These are phyloP conservation scores for Torymus auratus DNA, from an alignment of 2,888 invertebrate species.

Conservation along the genomic window DNA sequence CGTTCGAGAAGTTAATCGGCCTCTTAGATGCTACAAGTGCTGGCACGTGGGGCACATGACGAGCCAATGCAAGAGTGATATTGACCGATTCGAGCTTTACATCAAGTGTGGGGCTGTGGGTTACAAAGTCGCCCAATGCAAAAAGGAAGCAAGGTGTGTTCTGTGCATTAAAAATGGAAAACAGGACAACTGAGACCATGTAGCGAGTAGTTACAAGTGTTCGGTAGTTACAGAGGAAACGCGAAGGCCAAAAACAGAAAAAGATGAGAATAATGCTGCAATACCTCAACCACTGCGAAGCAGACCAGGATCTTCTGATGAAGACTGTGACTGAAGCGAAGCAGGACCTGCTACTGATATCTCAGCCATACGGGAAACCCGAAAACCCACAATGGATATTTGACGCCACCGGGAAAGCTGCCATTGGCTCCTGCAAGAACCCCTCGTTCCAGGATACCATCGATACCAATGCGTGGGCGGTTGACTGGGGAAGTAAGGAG, in stretches of 20 bases:
- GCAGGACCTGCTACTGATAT: conserved; percentile 49
- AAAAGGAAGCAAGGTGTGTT: conserved; percentile 19
- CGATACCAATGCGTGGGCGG: conserved; percentile 60
- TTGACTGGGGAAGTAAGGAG: conserved; percentile 59
- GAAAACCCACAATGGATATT: conserved; percentile 56
- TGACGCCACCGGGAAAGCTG: conserved; percentile 56
- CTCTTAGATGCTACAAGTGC: conserved; percentile 55
- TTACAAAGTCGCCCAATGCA: conserved; percentile 51
- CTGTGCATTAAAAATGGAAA: conserved; percentile 39
- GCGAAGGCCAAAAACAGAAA: conserved; percentile 20
- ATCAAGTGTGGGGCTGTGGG: conserved; percentile 54
- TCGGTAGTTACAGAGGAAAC: neutral
- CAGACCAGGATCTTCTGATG: conserved; percentile 56
- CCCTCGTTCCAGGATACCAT: too few relatives aligned
- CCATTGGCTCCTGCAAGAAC: too few relatives aligned
- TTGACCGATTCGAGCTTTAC: conserved; percentile 44
- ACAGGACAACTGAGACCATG: neutral
- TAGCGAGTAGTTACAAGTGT: neutral
- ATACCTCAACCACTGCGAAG: conserved; percentile 60
- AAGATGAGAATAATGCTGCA: conserved; percentile 60
- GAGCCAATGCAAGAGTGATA: conserved; percentile 28
- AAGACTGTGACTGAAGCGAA: conserved; percentile 55
- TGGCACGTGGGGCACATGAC: conserved; percentile 56
- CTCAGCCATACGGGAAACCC: conserved; percentile 57
- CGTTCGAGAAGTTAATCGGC: conserved; percentile 30